A percentile compares a stretch with the other conserved stretches of the same genome.
Conservation (phyloP, 2,888 invertebrate species). For the Busseola fusca region DNA sequence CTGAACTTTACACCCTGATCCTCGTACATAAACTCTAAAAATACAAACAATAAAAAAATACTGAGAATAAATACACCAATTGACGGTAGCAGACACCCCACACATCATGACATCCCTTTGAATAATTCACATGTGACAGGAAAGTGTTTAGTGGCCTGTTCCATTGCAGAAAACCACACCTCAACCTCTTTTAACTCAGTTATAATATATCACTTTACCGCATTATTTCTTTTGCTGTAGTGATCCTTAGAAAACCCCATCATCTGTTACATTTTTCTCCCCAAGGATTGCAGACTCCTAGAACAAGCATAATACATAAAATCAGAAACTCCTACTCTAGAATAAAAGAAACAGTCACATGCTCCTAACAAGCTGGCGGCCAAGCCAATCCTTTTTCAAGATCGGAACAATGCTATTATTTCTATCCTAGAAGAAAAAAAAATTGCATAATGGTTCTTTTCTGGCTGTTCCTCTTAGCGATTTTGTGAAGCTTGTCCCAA, state of each 20-base stretch:
- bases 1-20: no score
- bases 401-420: not conserved
- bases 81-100: not conserved
- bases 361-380: constrained; percentile 4
- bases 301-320: constrained; percentile 25
- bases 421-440: not conserved
- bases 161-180: not conserved
- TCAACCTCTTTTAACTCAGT: not conserved
- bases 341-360: constrained; percentile 21
- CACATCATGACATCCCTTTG: not conserved
- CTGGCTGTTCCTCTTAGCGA: not conserved
- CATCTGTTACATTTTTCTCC: not conserved
- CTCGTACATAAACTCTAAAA: no score
- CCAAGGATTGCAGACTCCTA: constrained; percentile 6
- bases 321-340: constrained; percentile 8
- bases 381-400: constrained; percentile 18
- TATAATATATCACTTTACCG: not conserved
- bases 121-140: not conserved
- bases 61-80: not conserved
- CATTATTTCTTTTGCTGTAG: no score
- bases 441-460: not conserved
- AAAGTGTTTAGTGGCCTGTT: not conserved
- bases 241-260: not conserved
- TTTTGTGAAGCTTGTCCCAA: constrained; percentile 8
- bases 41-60: no score